Evolutionary conservation across 2,113 vertebrate species (phyloP), one percentile per base, ranked within the genome.

Genomic region (Zapornia atra): DNA sequence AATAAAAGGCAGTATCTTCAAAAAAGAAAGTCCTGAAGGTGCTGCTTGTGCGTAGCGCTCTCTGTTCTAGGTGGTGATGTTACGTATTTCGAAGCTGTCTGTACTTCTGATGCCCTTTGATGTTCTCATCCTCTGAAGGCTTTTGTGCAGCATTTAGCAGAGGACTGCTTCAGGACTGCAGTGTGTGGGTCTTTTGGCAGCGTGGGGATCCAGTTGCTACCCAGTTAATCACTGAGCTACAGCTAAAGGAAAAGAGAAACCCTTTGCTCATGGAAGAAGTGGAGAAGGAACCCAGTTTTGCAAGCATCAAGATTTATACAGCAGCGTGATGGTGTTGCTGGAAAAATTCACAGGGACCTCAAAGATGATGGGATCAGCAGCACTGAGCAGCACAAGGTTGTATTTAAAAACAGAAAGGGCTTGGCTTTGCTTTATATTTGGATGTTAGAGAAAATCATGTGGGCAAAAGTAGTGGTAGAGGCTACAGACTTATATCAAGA

Each of bases 111-210:
- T 15, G 3, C 82, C 42, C 38, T 63, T 33, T 28, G 31, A 42
- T 36, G 10, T 36, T 71, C 64, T 68, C 82, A 34, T 36, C 70
- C 71, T 94, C 63, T 1, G 54, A 38, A 72, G 64, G 46, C 44
- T 86, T 78, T 56, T 33, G 36, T n/a, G 24, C 12, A 2, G 50
- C 4, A 0, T 51, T 79, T 36, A 76, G 80, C 40, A 8, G 19
- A 68, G 66, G 8, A 4, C 38, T 44, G 44, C 42, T 21, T 81
- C 42, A 36, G 61, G 44, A 28, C 28, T 12, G 78, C 64, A 22
- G 13, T 0, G 2, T 53, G 5, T 0, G 0, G 63, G 46, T n/a
- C 71, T 51, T 7, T 20, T 79, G 64, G 22, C 78, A 63, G 59
- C 3, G 1, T 44, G 64, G 34, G 24, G 8, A 24, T 92, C 82